phyloP scores from a whole-genome alignment of 2,888 invertebrate species.

The Drosophila pseudotakahashii region DNA sequence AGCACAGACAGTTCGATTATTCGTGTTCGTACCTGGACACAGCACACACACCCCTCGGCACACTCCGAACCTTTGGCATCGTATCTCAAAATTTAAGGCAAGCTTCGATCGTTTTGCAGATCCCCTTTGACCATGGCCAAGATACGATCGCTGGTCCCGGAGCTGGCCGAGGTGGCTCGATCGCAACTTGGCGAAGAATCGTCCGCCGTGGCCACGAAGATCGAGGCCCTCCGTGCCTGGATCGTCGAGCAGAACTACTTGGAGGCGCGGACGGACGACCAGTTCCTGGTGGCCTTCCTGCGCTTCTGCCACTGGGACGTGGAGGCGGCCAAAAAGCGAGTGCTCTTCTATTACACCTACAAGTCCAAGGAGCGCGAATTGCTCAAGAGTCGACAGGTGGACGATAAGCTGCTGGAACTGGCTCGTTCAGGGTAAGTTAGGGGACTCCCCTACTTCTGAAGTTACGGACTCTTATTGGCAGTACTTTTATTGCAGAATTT shows the following conservation, averaged over 20 bases:
- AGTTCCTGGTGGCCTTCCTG: constrained; percentile 85
- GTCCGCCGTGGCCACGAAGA: constrained; percentile 80
- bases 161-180: constrained; percentile 83
- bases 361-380: constrained; percentile 85
- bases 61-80: constrained; percentile 21
- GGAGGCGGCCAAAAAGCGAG: constrained; percentile 85
- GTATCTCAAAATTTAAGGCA: constrained; percentile 34
- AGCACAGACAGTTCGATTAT: constrained; percentile 57
- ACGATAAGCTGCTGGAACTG: constrained; percentile 76
- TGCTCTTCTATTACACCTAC: constrained; percentile 86
- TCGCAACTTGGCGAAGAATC: constrained; percentile 85
- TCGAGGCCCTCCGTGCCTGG: constrained; percentile 85
- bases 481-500: constrained; percentile 60
- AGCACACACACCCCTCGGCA: constrained; percentile 31
- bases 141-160: constrained; percentile 75
- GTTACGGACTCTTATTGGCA: not conserved
- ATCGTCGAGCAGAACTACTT: constrained; percentile 85
- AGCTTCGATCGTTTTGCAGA: constrained; percentile 43
- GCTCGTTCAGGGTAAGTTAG: constrained; percentile 75
- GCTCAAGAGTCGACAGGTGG: constrained; percentile 82
- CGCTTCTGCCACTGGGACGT: constrained; percentile 86
- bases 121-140: constrained; percentile 58
- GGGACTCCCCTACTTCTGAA: not conserved
- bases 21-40: constrained; percentile 50
- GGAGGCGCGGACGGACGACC: constrained; percentile 84